phyloP scores from a whole-genome alignment of 2,797 vertebrate genomes.

The Sarcophilus harrisii region DNA sequence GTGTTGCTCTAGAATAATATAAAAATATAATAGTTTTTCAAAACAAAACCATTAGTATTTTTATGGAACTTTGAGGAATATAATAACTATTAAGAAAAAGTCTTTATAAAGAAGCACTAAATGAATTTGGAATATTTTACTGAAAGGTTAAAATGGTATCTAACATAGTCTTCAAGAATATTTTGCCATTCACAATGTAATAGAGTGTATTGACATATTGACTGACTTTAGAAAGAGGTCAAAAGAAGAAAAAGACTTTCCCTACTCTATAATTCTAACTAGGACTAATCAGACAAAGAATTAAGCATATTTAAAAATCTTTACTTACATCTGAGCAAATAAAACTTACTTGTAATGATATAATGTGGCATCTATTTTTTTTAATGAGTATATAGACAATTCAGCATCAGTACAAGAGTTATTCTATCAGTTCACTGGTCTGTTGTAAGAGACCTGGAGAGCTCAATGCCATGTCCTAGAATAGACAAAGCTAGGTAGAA shows the following conservation, averaged over 20 bases:
- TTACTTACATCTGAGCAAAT: neutral
- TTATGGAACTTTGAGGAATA: neutral
- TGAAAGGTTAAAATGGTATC: neutral
- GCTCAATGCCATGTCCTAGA: neutral
- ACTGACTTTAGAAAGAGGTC: neutral
- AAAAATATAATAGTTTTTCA: neutral
- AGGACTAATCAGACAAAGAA: neutral
- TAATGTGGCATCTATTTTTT: neutral
- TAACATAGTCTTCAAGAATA: neutral
- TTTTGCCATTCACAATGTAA: neutral
- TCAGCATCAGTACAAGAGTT: neutral
- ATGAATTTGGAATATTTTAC: slow-evolving; percentile 6
- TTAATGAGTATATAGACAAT: neutral
- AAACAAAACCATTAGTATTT: neutral
- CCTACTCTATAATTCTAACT: slow-evolving; percentile 9
- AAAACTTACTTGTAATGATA: neutral
- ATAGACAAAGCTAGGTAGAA: slow-evolving; percentile 31
- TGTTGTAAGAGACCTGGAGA: slow-evolving; percentile 21
- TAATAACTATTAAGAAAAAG: neutral
- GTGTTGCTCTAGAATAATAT: neutral
- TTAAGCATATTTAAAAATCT: slow-evolving; percentile 14
- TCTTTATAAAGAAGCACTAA: slow-evolving; percentile 7
- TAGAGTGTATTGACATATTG: neutral
- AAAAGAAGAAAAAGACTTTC: neutral
- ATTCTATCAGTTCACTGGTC: neutral